Evolutionary conservation across 2,888 invertebrate genomes (phyloP).

Genomic region (Tubiluchus corallicola): DNA sequence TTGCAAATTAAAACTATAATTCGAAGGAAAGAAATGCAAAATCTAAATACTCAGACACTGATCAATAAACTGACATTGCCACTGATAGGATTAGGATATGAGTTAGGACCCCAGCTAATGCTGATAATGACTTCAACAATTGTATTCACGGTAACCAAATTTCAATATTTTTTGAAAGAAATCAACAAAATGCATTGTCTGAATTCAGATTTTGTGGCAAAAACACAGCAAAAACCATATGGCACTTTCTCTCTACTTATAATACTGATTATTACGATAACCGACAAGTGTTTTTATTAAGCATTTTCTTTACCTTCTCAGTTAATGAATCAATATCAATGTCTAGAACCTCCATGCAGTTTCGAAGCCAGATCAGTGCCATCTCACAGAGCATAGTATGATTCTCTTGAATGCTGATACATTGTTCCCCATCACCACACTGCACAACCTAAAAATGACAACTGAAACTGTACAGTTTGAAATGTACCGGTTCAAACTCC

Average conservation of each 20-base stretch:
- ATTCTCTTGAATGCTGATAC: background rate
- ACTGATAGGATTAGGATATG: no score
- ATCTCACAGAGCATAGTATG: background rate
- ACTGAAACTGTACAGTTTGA: background rate
- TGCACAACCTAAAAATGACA: background rate
- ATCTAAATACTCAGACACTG: no score
- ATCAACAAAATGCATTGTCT: no score
- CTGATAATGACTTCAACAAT: no score
- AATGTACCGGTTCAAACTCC: background rate
- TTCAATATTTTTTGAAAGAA: no score
- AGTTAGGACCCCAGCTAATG: no score
- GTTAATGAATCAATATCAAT: background rate
- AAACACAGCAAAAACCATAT: no score
- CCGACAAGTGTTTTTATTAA: background rate
- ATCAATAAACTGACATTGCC: no score
- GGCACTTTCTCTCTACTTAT: background rate
- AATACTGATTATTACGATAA: background rate
- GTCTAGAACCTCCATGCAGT: background rate
- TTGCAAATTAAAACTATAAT: no score
- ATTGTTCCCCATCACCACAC: background rate
- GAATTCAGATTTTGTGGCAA: no score
- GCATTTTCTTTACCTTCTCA: background rate
- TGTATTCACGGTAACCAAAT: no score
- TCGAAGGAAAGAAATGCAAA: no score
- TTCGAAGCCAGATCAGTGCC: background rate